A percentile compares a stretch with the other conserved stretches of the same genome.
Evolutionary conservation across 2,888 invertebrate species (phyloP).

Genomic region (Oxytorus armatus): DNA sequence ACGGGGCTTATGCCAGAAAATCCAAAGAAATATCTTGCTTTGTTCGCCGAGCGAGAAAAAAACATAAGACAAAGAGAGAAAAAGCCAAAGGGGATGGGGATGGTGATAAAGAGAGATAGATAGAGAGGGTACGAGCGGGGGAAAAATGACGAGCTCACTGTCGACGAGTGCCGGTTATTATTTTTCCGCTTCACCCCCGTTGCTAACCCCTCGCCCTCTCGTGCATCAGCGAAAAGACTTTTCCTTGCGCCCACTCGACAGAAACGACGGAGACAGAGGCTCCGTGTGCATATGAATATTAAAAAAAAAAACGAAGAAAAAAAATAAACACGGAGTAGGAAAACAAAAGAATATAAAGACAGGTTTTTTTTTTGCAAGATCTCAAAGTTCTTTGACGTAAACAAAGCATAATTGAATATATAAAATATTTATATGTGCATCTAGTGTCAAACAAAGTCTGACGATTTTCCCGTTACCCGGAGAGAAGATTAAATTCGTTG

Average conservation of each 20-base stretch:
- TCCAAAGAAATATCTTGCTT: constrained; percentile 24
- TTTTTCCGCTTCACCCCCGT: constrained; percentile 57
- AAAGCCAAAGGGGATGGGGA: neutral
- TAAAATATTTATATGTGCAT: no score
- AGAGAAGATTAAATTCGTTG: no score
- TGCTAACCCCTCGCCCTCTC: constrained; percentile 5
- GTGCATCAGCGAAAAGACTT: constrained; percentile 50
- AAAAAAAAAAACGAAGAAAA: constrained; percentile 14
- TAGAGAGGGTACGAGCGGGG: constrained; percentile 18
- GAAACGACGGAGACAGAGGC: neutral
- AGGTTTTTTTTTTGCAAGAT: constrained; percentile 10
- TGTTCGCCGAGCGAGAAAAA: constrained; percentile 30
- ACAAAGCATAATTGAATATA: constrained; percentile 23
- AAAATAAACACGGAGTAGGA: no score
- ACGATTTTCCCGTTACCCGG: no score
- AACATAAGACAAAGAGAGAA: constrained; percentile 16
- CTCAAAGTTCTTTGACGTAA: constrained; percentile 38
- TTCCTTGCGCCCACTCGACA: constrained; percentile 3
- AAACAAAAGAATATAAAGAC: no score
- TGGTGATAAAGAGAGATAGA: constrained; percentile 10
- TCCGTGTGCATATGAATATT: constrained; percentile 5
- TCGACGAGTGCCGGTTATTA: constrained; percentile 58
- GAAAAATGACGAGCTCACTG: constrained; percentile 43
- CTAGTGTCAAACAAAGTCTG: no score
- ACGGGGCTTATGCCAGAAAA: constrained; percentile 8